Evolutionary conservation across 2,888 invertebrate species (phyloP).

Genomic region (Nephrotoma guestfalica): DNA sequence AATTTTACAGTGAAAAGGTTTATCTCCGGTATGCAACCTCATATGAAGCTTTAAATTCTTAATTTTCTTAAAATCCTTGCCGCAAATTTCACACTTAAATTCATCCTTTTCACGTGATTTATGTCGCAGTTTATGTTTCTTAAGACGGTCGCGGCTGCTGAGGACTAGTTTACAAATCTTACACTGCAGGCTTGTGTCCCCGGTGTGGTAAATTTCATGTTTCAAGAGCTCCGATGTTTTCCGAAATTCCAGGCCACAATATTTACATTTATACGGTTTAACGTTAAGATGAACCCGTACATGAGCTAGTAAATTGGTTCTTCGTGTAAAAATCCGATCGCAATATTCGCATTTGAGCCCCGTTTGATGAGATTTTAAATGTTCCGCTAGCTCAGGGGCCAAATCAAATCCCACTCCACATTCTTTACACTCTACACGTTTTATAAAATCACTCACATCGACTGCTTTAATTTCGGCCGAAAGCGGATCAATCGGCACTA

Average conservation of each 20-base stretch:
- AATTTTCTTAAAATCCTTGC: slow-evolving; percentile 6
- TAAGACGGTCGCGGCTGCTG: neutral
- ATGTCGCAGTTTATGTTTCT: neutral
- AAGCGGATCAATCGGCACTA: slow-evolving; percentile 1
- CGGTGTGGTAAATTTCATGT: slow-evolving; percentile 8
- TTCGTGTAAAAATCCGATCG: neutral
- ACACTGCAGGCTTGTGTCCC: slow-evolving; percentile 6
- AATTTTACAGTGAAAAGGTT: slow-evolving; percentile 2
- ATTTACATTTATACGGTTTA: slow-evolving; percentile 18
- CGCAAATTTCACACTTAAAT: slow-evolving; percentile 1
- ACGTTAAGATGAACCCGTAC: neutral
- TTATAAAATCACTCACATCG: neutral
- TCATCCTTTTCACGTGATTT: neutral
- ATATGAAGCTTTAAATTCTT: slow-evolving; percentile 6
- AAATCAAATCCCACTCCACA: neutral
- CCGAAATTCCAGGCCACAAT: slow-evolving; percentile 10
- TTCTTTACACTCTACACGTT: neutral
- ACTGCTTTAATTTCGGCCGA: neutral
- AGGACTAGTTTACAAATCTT: neutral
- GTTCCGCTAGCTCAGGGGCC: neutral
- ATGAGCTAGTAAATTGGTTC: slow-evolving; percentile 1
- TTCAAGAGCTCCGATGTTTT: neutral
- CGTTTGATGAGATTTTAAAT: neutral
- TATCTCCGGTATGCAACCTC: slow-evolving; percentile 5
- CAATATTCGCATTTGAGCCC: neutral